Conservation (phyloP, 2,797 vertebrate genomes). For the Oreonectes daqikongensis region DNA sequence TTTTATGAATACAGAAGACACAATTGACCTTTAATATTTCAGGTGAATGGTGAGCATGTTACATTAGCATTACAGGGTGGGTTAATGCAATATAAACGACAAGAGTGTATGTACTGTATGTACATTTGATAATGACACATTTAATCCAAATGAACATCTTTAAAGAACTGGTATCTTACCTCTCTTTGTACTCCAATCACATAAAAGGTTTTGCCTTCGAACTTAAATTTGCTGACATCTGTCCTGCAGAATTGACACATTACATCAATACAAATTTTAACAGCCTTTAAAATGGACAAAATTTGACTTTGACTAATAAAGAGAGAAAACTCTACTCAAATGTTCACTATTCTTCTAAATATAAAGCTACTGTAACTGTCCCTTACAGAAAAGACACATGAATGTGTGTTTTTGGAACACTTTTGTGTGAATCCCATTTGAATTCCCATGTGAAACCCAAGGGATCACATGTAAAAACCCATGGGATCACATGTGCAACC, state of each 20-base stretch:
- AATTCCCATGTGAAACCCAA: too few species aligned
- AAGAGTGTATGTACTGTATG: too few species aligned
- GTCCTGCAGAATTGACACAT: slow-evolving; percentile 74
- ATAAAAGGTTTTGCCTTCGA: slow-evolving; percentile 98
- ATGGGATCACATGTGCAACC: too few species aligned
- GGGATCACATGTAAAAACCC: too few species aligned
- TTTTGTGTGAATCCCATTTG: too few species aligned
- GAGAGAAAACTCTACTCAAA: not conserved
- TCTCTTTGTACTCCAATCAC: slow-evolving; percentile 94
- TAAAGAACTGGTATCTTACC: slow-evolving; percentile 69
- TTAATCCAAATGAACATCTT: not conserved
- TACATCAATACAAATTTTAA: not conserved
- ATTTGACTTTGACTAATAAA: not conserved
- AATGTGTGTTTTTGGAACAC: too few species aligned
- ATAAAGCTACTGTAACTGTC: too few species aligned
- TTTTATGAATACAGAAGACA: slow-evolving; percentile 1
- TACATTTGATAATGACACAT: too few species aligned
- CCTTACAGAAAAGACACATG: too few species aligned
- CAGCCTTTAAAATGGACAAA: not conserved
- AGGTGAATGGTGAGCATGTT: not conserved
- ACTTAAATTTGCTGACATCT: slow-evolving; percentile 96
- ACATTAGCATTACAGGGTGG: not conserved
- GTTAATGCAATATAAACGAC: not conserved
- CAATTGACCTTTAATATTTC: not conserved
- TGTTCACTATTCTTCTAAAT: too few species aligned